Evolutionary conservation across 2,888 invertebrate species (phyloP).

Genomic region (Drosophila meridionalis): DNA sequence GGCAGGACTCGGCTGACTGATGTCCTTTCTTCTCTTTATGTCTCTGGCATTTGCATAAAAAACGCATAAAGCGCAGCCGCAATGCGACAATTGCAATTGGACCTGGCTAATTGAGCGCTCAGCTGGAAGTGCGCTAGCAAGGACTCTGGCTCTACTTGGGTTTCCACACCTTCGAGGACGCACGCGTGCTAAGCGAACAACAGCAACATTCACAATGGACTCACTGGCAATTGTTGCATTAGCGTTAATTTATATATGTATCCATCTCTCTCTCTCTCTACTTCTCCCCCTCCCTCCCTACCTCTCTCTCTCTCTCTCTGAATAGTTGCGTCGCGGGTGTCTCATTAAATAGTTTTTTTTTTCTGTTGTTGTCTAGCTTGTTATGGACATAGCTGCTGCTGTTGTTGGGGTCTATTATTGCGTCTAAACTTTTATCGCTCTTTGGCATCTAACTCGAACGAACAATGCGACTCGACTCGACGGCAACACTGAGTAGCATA

Average conservation of each 20-base stretch:
- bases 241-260: slow-evolving; percentile 35
- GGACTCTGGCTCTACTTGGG: neutral
- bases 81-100: slow-evolving; percentile 42
- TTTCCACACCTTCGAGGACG: slow-evolving; percentile 9
- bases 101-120: slow-evolving; percentile 62
- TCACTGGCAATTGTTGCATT: slow-evolving; percentile 54
- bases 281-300: neutral
- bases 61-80: slow-evolving; percentile 64
- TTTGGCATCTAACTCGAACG: slow-evolving; percentile 49
- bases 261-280: neutral
- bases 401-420: slow-evolving; percentile 52
- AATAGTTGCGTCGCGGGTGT: slow-evolving; percentile 54
- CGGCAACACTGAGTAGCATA: slow-evolving; percentile 56
- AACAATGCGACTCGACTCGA: slow-evolving; percentile 48
- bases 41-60: slow-evolving; percentile 68
- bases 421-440: slow-evolving; percentile 62
- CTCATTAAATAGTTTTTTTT: slow-evolving; percentile 50
- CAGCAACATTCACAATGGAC: slow-evolving; percentile 14
- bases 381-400: slow-evolving; percentile 28
- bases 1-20: slow-evolving; percentile 11
- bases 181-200: slow-evolving; percentile 52
- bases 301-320: slow-evolving; percentile 17
- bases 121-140: slow-evolving; percentile 50
- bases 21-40: slow-evolving; percentile 23
- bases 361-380: slow-evolving; percentile 33